Conservation (phyloP, 2,888 invertebrate genomes). For the Calliopum simillimum region DNA sequence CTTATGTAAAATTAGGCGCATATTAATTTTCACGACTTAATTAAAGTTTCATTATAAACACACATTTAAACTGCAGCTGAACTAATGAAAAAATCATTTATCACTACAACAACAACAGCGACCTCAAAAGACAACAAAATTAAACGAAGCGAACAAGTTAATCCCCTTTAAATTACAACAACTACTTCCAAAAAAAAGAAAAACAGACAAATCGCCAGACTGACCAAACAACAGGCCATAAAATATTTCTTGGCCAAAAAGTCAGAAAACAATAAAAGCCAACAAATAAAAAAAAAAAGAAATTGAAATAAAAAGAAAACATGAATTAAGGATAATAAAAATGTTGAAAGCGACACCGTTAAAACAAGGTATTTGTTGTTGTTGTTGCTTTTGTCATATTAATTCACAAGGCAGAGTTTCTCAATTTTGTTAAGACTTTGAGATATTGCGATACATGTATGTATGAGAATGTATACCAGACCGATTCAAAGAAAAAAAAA, state of each 20-base stretch:
- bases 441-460: too few relatives aligned
- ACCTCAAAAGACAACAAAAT: too few relatives aligned
- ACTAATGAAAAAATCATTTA: slow-evolving; percentile 5
- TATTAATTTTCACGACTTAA: not conserved
- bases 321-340: slow-evolving; percentile 36
- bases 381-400: too few relatives aligned
- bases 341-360: not conserved
- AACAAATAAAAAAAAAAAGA: slow-evolving; percentile 34
- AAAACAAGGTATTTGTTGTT: too few relatives aligned
- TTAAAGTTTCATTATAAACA: not conserved
- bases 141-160: too few relatives aligned
- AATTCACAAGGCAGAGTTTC: too few relatives aligned
- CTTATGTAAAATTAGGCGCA: too few relatives aligned
- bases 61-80: not conserved
- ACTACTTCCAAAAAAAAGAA: not conserved
- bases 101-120: not conserved
- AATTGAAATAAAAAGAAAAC: slow-evolving; percentile 36
- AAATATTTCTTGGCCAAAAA: slow-evolving; percentile 27
- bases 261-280: slow-evolving; percentile 19
- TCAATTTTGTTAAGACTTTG: too few relatives aligned
- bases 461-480: too few relatives aligned
- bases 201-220: not conserved
- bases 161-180: too few relatives aligned
- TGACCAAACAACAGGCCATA: slow-evolving; percentile 29
- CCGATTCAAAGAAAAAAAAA: too few relatives aligned